A percentile compares a stretch with the other conserved stretches of the same genome.
phyloP scores from a whole-genome alignment of 2,888 invertebrate genomes.

The Hedychridium roseum region DNA sequence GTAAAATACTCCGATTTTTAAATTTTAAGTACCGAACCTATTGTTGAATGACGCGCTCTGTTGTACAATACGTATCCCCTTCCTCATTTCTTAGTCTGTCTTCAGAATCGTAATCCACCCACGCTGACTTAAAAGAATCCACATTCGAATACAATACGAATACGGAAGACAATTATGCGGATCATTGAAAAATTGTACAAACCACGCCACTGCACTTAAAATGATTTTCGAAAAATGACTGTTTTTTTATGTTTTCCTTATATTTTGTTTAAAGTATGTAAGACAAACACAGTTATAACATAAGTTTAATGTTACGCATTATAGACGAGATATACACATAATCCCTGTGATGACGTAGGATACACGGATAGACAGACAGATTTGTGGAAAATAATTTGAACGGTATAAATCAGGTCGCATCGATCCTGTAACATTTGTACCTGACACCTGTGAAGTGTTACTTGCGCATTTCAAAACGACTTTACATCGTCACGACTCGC shows the following conservation, averaged over 20 bases:
- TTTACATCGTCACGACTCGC: not conserved
- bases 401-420: conserved; percentile 37
- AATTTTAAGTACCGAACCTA: too few species aligned
- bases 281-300: conserved; percentile 49
- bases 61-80: too few species aligned
- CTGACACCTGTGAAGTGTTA: conserved; percentile 46
- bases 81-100: too few species aligned
- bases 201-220: conserved; percentile 47
- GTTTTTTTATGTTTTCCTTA: conserved; percentile 34
- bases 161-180: too few species aligned
- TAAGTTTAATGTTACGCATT: conserved; percentile 42
- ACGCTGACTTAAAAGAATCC: too few species aligned
- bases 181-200: conserved; percentile 27
- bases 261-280: conserved; percentile 60
- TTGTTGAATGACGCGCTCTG: too few species aligned
- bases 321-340: conserved; percentile 42
- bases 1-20: too few species aligned
- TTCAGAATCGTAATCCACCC: too few species aligned
- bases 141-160: too few species aligned
- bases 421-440: conserved; percentile 55
- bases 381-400: conserved; percentile 38
- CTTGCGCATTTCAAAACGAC: conserved; percentile 9
- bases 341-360: conserved; percentile 49
- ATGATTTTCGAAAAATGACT: conserved; percentile 24
- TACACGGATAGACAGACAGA: conserved; percentile 40